Evolutionary conservation across 2,888 invertebrate genomes (phyloP).

Genomic region (Podotricha telesiphe): DNA sequence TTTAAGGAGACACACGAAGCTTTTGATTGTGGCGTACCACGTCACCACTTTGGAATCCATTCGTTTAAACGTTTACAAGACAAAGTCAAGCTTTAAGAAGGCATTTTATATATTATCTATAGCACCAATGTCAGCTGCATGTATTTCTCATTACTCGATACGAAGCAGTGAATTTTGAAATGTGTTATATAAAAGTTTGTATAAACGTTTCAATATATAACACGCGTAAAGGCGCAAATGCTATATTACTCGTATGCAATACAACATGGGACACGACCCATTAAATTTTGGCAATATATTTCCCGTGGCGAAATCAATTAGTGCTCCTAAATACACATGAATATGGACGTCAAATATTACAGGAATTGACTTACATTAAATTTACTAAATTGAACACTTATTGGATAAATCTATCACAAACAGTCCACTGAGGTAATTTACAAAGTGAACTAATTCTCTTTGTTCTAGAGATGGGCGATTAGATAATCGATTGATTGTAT

Average conservation of each 20-base stretch:
- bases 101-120: constrained; percentile 61
- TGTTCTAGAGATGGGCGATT: constrained; percentile 42
- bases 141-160: constrained; percentile 52
- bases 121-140: constrained; percentile 81
- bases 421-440: constrained; percentile 80
- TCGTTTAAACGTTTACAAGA: constrained; percentile 26
- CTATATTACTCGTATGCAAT: not conserved
- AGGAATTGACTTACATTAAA: constrained; percentile 76
- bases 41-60: constrained; percentile 29
- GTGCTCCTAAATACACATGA: constrained; percentile 48
- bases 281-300: constrained; percentile 7
- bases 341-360: constrained; percentile 74
- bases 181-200: constrained; percentile 1
- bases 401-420: constrained; percentile 82
- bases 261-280: not conserved
- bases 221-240: not conserved
- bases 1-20: constrained; percentile 20
- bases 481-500: not conserved
- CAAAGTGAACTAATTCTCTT: constrained; percentile 61
- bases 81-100: constrained; percentile 40
- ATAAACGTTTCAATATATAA: constrained; percentile 4
- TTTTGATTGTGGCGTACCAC: constrained; percentile 20
- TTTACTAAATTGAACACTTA: constrained; percentile 80
- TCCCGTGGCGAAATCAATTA: constrained; percentile 47
- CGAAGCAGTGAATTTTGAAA: constrained; percentile 38